Evolutionary conservation across 1,140 invertebrate genomes (phyloP), one percentile per base, ranked within the genome.

Genomic region (Leptoteleia sp.): DNA sequence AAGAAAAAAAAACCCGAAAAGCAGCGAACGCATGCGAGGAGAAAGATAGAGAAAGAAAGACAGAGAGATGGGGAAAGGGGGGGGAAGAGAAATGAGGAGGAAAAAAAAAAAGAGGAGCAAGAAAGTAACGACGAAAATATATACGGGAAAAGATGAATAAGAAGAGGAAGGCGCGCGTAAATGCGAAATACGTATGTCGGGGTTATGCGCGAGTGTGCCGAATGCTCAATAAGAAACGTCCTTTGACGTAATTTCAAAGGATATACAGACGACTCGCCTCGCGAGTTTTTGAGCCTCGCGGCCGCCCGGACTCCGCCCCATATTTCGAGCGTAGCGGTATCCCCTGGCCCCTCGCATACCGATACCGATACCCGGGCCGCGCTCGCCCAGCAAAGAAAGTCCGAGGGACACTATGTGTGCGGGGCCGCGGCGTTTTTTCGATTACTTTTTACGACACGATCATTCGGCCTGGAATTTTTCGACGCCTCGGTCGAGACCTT

Each of bases 231-330:
- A 68, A 79, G 76, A 79, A 79, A 70, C 64, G 76, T 70, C 76
- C 76, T 79, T 73, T 70, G 76, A 79, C 76, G 76, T 79, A 79
- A 79, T 68, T 73, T 72, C 40, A 73, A 78, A 68, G 76, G 76
- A 72, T 71, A 43, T 42, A 35, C 54, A 47, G 40, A 17, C 48
- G 65, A 70, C 64, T 55, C 25, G 55, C 55, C 43, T 52, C 64
- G 65, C 73, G 65, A 65, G 65, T 70, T 77, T 65, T 77, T 43
- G 59, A 57, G 57, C 65, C 73, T 71, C 65, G 57, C 67, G 75
- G 75, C 67, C 38, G 35, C 65, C 52, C 40, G 43, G 47, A 52
- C 75, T 78, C 76, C 76, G 76, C 67, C 76, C 55, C 62, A 57
- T 43, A 50, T 72, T 72, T 78, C 19, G 59, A 68, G 47, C 55